Evolutionary conservation across 2,888 invertebrate genomes (phyloP).

Genomic region (Melanchra persicariae): DNA sequence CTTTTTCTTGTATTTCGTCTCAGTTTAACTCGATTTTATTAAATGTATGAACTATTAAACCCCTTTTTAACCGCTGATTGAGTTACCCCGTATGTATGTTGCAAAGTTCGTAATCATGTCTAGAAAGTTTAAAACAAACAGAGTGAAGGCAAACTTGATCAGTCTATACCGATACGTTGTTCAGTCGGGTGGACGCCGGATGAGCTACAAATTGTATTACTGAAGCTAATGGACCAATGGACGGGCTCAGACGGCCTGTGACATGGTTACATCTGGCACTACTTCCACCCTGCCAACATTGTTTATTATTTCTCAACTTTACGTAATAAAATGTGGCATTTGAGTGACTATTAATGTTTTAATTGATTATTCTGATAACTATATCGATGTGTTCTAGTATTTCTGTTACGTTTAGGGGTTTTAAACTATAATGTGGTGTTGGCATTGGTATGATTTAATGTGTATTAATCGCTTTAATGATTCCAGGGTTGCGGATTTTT

Average conservation of each 20-base stretch:
- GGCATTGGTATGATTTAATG: background rate
- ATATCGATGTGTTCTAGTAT: background rate
- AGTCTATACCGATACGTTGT: conserved; percentile 21
- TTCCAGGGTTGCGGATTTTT: too few species aligned
- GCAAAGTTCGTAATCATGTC: conserved; percentile 37
- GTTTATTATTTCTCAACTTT: background rate
- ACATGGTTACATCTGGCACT: conserved; percentile 18
- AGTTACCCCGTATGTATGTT: conserved; percentile 14
- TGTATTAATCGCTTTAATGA: background rate
- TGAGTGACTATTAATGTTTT: background rate
- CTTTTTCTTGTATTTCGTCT: background rate
- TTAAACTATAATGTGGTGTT: background rate
- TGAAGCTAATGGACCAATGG: conserved; percentile 38
- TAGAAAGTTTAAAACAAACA: conserved; percentile 35
- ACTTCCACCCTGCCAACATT: background rate
- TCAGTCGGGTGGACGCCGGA: conserved; percentile 19
- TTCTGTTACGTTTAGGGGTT: background rate
- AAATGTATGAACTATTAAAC: background rate
- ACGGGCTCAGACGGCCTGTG: conserved; percentile 15
- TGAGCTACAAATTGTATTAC: conserved; percentile 46
- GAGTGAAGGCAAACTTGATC: conserved; percentile 30
- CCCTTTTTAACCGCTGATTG: conserved; percentile 23
- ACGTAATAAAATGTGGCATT: background rate
- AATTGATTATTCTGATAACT: background rate
- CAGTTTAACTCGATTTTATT: background rate